Evolutionary conservation across 1,140 invertebrate species (phyloP).

Genomic region (Metaphire vulgaris): DNA sequence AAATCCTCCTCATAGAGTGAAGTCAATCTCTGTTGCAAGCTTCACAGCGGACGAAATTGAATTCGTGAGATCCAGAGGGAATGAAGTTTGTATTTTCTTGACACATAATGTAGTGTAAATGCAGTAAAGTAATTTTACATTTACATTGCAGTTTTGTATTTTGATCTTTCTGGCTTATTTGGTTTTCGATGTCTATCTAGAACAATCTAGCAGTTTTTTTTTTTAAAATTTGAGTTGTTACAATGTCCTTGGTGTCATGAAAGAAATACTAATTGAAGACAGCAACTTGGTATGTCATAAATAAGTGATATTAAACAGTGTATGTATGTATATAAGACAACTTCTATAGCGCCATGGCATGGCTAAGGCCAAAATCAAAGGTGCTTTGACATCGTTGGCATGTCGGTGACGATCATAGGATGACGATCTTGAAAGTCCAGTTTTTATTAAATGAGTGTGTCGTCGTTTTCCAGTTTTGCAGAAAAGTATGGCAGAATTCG

Average conservation of each 20-base stretch:
- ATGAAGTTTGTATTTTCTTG: slow-evolving; percentile 61
- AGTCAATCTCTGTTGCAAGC: slow-evolving; percentile 97
- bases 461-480: slow-evolving; percentile 61
- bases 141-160: neutral
- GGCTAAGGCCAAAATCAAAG: neutral
- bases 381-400: neutral
- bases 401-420: neutral
- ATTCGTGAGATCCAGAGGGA: slow-evolving; percentile 78
- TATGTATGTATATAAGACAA: too few species aligned
- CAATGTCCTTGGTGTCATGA: neutral
- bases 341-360: neutral
- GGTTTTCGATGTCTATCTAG: too few species aligned
- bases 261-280: neutral
- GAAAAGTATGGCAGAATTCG: slow-evolving; percentile 76
- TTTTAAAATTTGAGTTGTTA: neutral
- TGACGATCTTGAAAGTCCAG: neutral
- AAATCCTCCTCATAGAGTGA: slow-evolving; percentile 93
- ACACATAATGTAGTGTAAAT: neutral
- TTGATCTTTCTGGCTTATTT: too few species aligned
- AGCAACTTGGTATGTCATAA: neutral
- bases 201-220: too few species aligned
- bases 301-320: too few species aligned
- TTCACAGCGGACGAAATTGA: slow-evolving; percentile 94
- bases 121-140: neutral
- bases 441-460: neutral